These are phyloP conservation scores for Manis pentadactyla DNA, from an alignment of 2,797 vertebrate species.

Conservation along the genomic window DNA sequence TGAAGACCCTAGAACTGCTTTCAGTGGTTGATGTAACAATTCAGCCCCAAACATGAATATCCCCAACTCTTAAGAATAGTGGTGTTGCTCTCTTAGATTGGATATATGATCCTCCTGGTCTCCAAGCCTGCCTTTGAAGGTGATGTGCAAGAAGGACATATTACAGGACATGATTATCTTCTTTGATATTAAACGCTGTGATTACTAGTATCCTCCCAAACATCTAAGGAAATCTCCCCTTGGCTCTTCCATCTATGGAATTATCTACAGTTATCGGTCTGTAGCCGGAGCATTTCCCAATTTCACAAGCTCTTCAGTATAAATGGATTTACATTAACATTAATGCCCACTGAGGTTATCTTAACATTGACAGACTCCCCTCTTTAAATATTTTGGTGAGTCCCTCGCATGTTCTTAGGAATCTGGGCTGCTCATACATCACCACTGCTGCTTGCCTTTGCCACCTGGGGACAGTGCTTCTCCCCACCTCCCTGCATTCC, in stretches of 20 bases:
- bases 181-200: not conserved
- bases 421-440: not conserved
- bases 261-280: not conserved
- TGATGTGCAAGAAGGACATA: not conserved
- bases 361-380: not conserved
- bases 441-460: not conserved
- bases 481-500: too few species aligned
- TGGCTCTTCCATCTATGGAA: not conserved
- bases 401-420: not conserved
- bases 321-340: not conserved
- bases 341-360: not conserved
- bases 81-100: not conserved
- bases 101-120: too few species aligned
- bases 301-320: conserved; percentile 1
- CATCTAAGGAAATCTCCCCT: not conserved
- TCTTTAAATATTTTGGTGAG: not conserved
- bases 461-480: not conserved
- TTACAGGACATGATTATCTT: not conserved
- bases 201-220: not conserved
- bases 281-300: not conserved
- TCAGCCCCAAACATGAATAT: not conserved
- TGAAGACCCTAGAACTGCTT: not conserved
- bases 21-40: not conserved
- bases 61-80: not conserved
- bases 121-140: not conserved